Conservation (phyloP, 2,888 invertebrate genomes). For the Drosophila anomalata region DNA sequence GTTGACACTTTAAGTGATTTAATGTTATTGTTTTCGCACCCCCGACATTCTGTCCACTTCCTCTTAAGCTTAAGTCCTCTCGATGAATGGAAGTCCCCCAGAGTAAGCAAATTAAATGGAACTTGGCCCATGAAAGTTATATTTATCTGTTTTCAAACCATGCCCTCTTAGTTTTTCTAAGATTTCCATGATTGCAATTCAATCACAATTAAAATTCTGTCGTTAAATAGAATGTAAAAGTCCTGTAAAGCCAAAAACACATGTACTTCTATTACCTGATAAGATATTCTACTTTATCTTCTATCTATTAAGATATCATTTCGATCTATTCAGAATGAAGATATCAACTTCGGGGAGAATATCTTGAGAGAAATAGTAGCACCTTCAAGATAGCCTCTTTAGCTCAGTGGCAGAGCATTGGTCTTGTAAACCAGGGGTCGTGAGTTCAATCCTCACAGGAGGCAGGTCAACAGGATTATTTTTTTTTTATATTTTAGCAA, state of each 20-base stretch:
- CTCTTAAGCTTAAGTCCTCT: conserved; percentile 2
- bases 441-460: conserved; percentile 96
- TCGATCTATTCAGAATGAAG: background rate
- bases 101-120: conserved; percentile 57
- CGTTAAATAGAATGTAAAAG: background rate
- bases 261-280: background rate
- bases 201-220: background rate
- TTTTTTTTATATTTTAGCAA: background rate
- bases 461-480: conserved; percentile 83
- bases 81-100: background rate
- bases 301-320: background rate
- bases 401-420: conserved; percentile 96
- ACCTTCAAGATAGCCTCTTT: conserved; percentile 87
- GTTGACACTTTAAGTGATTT: conserved; percentile 83
- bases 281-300: background rate
- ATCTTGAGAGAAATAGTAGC: background rate
- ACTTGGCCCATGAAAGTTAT: background rate
- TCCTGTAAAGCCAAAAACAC: background rate
- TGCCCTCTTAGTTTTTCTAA: no score
- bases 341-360: background rate
- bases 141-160: background rate
- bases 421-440: conserved; percentile 96
- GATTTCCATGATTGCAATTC: background rate
- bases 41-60: background rate
- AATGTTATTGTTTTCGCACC: conserved; percentile 78